These are phyloP conservation scores for Corella eumyota DNA, from an alignment of 23 tunicate genomes.

Conservation along the genomic window DNA sequence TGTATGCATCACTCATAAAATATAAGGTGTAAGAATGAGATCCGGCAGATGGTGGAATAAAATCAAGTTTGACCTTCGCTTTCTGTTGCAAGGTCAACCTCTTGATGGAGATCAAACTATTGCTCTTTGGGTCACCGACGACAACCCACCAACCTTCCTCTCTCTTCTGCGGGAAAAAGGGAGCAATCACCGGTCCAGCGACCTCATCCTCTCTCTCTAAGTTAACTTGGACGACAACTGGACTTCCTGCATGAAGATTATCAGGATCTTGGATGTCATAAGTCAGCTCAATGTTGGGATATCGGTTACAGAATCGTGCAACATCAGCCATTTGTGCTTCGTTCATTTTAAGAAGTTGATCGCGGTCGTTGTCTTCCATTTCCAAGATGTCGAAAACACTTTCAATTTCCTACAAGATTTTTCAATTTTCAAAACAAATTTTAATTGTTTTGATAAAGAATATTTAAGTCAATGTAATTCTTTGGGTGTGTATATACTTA, in stretches of 20 bases:
- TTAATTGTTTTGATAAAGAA: no score
- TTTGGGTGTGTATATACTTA: no score
- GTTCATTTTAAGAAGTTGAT: conserved; percentile 46
- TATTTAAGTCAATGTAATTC: no score
- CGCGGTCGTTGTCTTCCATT: conserved; percentile 92
- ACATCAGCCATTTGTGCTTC: conserved; percentile 95
- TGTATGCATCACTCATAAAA: conserved; percentile 97
- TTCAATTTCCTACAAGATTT: conserved; percentile 68
- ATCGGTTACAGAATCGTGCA: conserved; percentile 93
- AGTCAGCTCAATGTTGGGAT: conserved; percentile 85
- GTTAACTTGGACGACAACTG: conserved; percentile 66
- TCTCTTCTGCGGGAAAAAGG: conserved; percentile 93
- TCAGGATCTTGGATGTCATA: conserved; percentile 65
- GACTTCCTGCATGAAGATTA: conserved; percentile 57
- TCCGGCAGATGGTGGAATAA: conserved; percentile 84
- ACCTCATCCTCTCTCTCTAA: conserved; percentile 95
- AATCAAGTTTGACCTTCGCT: conserved; percentile 85
- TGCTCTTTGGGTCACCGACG: conserved; percentile 91
- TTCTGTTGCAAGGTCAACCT: conserved; percentile 81
- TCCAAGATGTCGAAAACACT: conserved; percentile 94
- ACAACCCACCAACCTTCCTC: conserved; percentile 99
- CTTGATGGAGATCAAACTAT: conserved; percentile 87
- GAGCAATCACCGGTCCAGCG: conserved; percentile 91
- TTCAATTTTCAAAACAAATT: no score
- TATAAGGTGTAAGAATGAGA: conserved; percentile 73